Percentiles rank a stretch among this genome's conserved stretches.
These are phyloP conservation scores for Lymantria monacha DNA, from an alignment of 2,888 invertebrate genomes.

Conservation along the genomic window DNA sequence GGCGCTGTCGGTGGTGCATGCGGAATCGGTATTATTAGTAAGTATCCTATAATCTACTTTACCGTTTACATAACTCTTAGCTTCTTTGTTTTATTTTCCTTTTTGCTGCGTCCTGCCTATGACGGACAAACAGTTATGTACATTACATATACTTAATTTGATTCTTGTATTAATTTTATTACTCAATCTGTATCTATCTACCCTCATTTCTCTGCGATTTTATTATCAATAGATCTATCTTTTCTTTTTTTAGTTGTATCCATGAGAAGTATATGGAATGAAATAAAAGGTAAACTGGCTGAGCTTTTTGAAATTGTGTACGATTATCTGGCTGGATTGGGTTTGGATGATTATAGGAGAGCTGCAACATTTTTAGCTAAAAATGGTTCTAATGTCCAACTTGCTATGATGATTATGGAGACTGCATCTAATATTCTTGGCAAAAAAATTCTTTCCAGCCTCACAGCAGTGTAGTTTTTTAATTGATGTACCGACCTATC, in stretches of 20 bases:
- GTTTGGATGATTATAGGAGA: constrained; percentile 58
- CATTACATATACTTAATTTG: too few species aligned
- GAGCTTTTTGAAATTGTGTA: constrained; percentile 69
- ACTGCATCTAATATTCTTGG: constrained; percentile 55
- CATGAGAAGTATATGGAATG: constrained; percentile 67
- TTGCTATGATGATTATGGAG: constrained; percentile 59
- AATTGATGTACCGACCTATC: background rate
- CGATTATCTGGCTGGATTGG: constrained; percentile 66
- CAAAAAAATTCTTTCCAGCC: constrained; percentile 60
- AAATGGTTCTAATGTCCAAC: constrained; percentile 38
- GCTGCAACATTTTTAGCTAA: constrained; percentile 53
- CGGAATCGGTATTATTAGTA: constrained; percentile 66
- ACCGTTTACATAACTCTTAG: background rate
- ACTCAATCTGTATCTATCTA: background rate
- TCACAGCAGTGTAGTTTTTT: constrained; percentile 34
- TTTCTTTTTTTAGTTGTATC: constrained; percentile 51
- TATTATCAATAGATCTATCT: background rate
- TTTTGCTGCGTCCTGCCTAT: too few species aligned
- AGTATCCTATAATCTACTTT: constrained; percentile 23
- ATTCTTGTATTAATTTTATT: too few species aligned
- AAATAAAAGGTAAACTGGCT: constrained; percentile 52
- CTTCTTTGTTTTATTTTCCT: too few species aligned
- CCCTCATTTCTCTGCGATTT: background rate
- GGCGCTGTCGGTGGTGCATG: constrained; percentile 69
- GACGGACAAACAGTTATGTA: too few species aligned